Percentiles rank a stretch among this genome's conserved stretches.
Evolutionary conservation across 2,113 vertebrate genomes (phyloP).

Genomic region (Ammodytes dubius): DNA sequence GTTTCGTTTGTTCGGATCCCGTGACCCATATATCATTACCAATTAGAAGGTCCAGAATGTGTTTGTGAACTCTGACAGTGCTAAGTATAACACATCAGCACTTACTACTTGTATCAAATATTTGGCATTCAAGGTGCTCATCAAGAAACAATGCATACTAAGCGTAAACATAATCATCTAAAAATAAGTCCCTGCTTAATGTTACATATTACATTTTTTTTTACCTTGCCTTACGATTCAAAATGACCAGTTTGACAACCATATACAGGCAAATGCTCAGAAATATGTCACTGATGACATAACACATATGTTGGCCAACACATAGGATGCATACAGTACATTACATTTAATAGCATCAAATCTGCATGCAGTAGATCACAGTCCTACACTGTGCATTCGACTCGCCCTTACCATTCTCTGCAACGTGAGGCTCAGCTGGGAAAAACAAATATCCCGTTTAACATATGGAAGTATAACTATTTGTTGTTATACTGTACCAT

Average conservation of each 20-base stretch:
- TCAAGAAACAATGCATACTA: slow-evolving; percentile 1
- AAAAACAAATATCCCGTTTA: slow-evolving; percentile 48
- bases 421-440: slow-evolving; percentile 16
- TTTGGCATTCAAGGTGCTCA: slow-evolving; percentile 12
- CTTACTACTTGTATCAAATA: slow-evolving; percentile 12
- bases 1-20: slow-evolving; percentile 8
- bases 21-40: slow-evolving; percentile 30
- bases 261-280: not conserved
- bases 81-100: slow-evolving; percentile 47
- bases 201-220: not conserved
- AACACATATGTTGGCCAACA: slow-evolving; percentile 11
- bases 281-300: not conserved
- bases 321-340: slow-evolving; percentile 22
- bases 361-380: slow-evolving; percentile 59
- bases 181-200: not conserved
- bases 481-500: slow-evolving; percentile 59
- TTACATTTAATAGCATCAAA: slow-evolving; percentile 33
- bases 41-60: slow-evolving; percentile 11
- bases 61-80: slow-evolving; percentile 26
- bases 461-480: slow-evolving; percentile 64
- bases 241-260: not conserved
- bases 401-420: slow-evolving; percentile 14
- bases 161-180: not conserved
- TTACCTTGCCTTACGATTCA: too few relatives aligned
- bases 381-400: slow-evolving; percentile 3